These are phyloP conservation scores for Habropoda laboriosa DNA, from an alignment of 1,140 invertebrate genomes.

Conservation along the genomic window DNA sequence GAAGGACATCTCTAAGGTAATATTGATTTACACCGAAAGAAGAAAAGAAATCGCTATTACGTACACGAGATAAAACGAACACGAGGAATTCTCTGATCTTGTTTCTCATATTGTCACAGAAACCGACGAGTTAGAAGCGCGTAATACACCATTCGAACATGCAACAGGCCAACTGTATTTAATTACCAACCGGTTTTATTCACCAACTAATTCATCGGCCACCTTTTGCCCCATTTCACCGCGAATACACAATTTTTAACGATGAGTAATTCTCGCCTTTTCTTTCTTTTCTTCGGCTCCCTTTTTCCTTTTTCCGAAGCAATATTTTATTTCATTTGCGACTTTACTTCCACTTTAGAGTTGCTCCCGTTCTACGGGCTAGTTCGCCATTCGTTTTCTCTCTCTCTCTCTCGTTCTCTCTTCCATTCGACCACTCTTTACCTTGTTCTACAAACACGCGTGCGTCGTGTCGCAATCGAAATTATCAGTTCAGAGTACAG, in stretches of 20 bases:
- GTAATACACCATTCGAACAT: neutral
- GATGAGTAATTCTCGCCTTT: neutral
- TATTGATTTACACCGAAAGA: neutral
- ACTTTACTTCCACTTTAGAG: neutral
- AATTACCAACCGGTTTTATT: neutral
- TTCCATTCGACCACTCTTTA: neutral
- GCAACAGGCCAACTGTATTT: neutral
- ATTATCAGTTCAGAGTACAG: no score
- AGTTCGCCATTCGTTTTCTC: neutral
- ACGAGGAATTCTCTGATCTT: neutral
- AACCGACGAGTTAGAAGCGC: neutral
- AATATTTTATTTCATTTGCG: neutral
- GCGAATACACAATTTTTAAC: neutral
- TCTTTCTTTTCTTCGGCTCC: no score
- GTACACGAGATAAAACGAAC: neutral
- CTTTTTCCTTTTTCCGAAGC: neutral
- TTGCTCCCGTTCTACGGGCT: neutral
- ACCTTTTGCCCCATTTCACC: neutral
- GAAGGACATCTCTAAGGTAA: neutral
- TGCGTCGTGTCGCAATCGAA: neutral
- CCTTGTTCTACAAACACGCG: conserved; percentile 5
- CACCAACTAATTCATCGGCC: neutral
- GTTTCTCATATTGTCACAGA: neutral
- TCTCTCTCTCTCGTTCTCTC: neutral
- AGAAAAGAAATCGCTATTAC: neutral